Base-by-base conservation (phyloP, 2,113 vertebrate genomes). In the Hypocryptadius cinnamomeus region DNA sequence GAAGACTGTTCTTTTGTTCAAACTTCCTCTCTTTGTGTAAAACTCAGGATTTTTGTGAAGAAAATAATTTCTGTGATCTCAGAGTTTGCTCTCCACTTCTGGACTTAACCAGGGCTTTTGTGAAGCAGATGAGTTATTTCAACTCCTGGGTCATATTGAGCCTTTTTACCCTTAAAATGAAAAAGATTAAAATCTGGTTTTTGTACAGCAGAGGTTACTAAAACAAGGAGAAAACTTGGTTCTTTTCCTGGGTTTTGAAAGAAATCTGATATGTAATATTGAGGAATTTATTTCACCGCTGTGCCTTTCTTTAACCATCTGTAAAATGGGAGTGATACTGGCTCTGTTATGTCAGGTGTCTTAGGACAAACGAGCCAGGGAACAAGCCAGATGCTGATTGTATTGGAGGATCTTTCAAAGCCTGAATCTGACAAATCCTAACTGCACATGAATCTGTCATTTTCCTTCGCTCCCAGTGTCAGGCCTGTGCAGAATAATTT, bases 101-200 rank as follows among this genome's bases (percentile, higher is more conserved):
- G 87, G 89, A 95, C 86, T 63, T 40, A 91, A 94, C 60, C 87
- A 82, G 54, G 53, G 63, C 78, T 96, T 97, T 95, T 96, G 89
- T 96, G 95, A 96, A 94, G 81, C 64, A 96, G 91, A 96, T 73
- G 90, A 97, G 86, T 97, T 97, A 68, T 94, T 85, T 96, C 95
- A 94, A 37, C 95, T 95, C 79, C 53, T 84, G 20, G 90, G 81
- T 93, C 87, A 66, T 83, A 94, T 92, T 97, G 96, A 96, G 95
- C 85, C 80, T 96, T 96, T 93, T 96, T 96, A 92, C 94, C 76
- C 94, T 96, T 96, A 94, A 96, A 97, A 96, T 97, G 93, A 95
- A 94, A 96, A 96, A 91, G 94, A 93, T 92, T 94, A 86, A 93
- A 97, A 97, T 78, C 71, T 92, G 54, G 20, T 44, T 12, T 92